Percentiles rank a stretch among this genome's conserved stretches.
phyloP scores from a whole-genome alignment of 2,888 invertebrate genomes.

The Torymus tubicola region DNA sequence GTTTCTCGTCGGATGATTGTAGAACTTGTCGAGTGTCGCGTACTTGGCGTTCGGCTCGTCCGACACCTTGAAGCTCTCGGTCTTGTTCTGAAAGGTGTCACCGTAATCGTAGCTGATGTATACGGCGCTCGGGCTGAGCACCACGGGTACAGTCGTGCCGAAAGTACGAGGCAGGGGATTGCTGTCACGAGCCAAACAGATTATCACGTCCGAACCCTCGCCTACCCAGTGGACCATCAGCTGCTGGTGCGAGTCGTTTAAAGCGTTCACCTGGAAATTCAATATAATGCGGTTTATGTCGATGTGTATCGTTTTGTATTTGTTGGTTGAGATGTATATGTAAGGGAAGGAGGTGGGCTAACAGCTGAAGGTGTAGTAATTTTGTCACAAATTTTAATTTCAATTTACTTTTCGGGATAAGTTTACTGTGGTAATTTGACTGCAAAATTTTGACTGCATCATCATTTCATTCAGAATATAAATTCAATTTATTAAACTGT shows the following conservation, averaged over 20 bases:
- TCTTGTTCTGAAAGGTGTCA: conserved; percentile 86
- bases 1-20: conserved; percentile 77
- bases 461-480: too few relatives aligned
- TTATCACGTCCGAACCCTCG: conserved; percentile 89
- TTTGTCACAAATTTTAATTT: too few relatives aligned
- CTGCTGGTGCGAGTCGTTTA: conserved; percentile 92
- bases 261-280: conserved; percentile 82
- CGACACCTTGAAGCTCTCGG: conserved; percentile 81
- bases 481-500: too few relatives aligned
- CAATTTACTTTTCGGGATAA: too few relatives aligned
- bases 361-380: too few relatives aligned
- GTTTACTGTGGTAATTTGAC: too few relatives aligned
- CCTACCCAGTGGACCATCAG: conserved; percentile 96
- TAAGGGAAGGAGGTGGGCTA: too few relatives aligned
- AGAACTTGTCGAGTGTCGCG: conserved; percentile 89
- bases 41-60: conserved; percentile 75
- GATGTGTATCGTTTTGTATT: too few relatives aligned
- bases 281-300: too few relatives aligned
- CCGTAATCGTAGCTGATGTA: conserved; percentile 94
- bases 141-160: conserved; percentile 62
- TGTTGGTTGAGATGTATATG: too few relatives aligned
- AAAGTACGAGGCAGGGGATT: conserved; percentile 74
- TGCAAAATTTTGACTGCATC: too few relatives aligned
- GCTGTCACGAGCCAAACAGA: conserved; percentile 89
- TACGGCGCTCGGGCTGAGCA: conserved; percentile 82